These are phyloP conservation scores for Thinocorus orbignyianus DNA, from an alignment of 2,113 vertebrate species.

Conservation along the genomic window DNA sequence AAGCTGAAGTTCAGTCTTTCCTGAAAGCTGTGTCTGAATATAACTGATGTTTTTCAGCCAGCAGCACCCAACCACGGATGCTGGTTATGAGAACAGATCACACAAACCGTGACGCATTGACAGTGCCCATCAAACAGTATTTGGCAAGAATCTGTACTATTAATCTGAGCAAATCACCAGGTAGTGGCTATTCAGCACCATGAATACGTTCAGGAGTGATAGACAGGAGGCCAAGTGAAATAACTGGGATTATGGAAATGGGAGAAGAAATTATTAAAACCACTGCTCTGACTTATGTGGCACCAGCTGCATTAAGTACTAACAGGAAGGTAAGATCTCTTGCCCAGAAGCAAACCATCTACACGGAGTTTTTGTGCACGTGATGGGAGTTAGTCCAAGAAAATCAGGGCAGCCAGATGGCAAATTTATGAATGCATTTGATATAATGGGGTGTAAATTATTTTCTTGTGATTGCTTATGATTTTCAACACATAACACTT, in stretches of 20 bases:
- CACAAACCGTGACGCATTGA: background rate
- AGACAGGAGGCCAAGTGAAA: background rate
- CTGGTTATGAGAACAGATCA: background rate
- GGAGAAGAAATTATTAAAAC: background rate
- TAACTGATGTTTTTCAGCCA: background rate
- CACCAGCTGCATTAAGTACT: background rate
- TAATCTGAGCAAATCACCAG: background rate
- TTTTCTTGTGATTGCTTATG: background rate
- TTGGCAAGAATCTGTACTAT: background rate
- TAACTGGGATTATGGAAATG: background rate
- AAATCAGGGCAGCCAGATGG: background rate
- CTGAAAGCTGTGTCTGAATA: background rate
- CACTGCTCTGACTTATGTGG: background rate
- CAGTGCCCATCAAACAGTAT: background rate
- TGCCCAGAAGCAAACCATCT: background rate
- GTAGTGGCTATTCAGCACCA: background rate
- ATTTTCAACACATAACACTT: background rate
- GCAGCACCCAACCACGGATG: background rate
- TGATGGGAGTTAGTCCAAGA: background rate
- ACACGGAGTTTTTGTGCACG: background rate
- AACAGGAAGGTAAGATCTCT: background rate
- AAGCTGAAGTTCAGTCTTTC: background rate
- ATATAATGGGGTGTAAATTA: background rate
- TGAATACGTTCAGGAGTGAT: background rate
- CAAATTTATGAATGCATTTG: background rate